A percentile compares a stretch with the other conserved stretches of the same genome.
Evolutionary conservation across 2,797 vertebrate genomes (phyloP).

Genomic region (Argyrosomus regius): DNA sequence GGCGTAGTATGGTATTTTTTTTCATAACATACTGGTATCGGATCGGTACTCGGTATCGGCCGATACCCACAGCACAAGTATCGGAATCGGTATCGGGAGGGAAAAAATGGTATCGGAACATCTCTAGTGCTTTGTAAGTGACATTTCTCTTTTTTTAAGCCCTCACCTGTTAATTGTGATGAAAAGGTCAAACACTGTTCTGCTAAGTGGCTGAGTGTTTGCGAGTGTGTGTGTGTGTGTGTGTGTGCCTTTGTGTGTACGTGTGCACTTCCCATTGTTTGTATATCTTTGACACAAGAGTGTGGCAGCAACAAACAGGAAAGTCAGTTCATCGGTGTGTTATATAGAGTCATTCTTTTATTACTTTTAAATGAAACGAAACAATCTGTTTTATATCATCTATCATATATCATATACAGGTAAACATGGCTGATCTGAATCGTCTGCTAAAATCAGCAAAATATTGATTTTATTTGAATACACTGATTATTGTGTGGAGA

Average conservation of each 20-base stretch:
- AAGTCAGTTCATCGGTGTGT: background rate
- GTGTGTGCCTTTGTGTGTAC: conserved; percentile 9
- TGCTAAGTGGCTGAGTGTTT: conserved; percentile 41
- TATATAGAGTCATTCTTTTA: conserved; percentile 31
- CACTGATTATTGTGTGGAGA: background rate
- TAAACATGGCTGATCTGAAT: conserved; percentile 22
- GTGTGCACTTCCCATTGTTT: conserved; percentile 13
- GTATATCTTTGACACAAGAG: background rate
- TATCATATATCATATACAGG: conserved; percentile 8
- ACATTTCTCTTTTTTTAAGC: conserved; percentile 48
- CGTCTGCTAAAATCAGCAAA: conserved; percentile 19
- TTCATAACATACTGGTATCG: no score
- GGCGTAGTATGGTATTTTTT: no score
- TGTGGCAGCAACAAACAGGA: conserved; percentile 6
- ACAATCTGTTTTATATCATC: conserved; percentile 7
- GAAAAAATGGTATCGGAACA: no score
- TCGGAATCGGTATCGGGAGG: no score
- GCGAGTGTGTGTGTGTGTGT: conserved; percentile 25
- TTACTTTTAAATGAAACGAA: conserved; percentile 31
- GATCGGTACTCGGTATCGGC: no score
- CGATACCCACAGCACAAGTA: no score
- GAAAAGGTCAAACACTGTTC: conserved; percentile 70
- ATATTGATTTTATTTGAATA: conserved; percentile 33
- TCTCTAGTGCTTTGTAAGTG: conserved; percentile 12
- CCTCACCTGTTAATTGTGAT: conserved; percentile 42